phyloP scores from a whole-genome alignment of 2,888 invertebrate genomes.

The Tetragonula carbonaria region DNA sequence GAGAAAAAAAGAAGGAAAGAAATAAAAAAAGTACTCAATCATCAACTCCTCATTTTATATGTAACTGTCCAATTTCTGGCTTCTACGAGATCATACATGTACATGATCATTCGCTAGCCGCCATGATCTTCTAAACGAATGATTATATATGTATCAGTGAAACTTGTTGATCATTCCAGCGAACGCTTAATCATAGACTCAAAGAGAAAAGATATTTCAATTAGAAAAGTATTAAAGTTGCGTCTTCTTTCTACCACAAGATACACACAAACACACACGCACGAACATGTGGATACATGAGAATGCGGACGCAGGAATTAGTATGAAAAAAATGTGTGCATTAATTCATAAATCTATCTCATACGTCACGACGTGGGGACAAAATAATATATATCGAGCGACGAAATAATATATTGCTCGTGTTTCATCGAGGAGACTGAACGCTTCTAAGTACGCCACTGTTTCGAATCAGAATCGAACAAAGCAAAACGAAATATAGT shows the following conservation, averaged over 20 bases:
- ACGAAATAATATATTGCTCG: conserved; percentile 17
- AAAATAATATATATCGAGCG: conserved; percentile 10
- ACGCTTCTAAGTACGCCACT: conserved; percentile 68
- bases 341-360: conserved; percentile 48
- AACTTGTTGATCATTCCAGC: neutral
- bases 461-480: conserved; percentile 53
- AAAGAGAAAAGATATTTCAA: neutral
- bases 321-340: neutral
- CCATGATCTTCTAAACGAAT: too few relatives aligned
- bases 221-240: neutral
- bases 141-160: neutral
- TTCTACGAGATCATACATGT: neutral
- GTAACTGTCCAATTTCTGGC: too few relatives aligned
- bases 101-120: neutral
- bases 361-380: conserved; percentile 4
- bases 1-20: neutral
- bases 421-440: conserved; percentile 67
- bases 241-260: conserved; percentile 31
- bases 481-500: conserved; percentile 46
- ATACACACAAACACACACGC: neutral
- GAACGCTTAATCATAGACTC: neutral
- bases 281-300: neutral
- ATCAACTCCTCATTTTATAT: conserved; percentile 28
- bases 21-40: conserved; percentile 8
- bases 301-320: neutral